Base-by-base conservation (phyloP, 2,113 vertebrate genomes). In the Euleptes europaea region DNA sequence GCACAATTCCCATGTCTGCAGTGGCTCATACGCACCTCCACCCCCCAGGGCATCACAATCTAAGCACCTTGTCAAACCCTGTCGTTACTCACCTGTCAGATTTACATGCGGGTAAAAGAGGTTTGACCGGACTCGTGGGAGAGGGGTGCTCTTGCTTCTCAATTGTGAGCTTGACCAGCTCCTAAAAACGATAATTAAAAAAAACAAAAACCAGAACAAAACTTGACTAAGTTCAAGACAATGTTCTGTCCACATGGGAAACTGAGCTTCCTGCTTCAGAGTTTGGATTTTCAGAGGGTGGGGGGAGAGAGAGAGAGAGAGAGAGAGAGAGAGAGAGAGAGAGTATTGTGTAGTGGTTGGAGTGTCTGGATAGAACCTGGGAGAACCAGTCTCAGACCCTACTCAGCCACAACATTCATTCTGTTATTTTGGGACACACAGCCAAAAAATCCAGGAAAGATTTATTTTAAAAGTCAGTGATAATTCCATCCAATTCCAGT, bases 81-180 rank as follows among this genome's bases (percentile, higher is more conserved):
- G 66, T 15, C 10, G 6, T 19, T 5, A 95, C 96, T 95, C 88
- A 99, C 99, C 97, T 96, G 77, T 99, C 98, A 9, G 97, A 93
- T 81, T 96, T 95, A 94, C 94, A 92, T 17, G 96, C 94, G 72
- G 98, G 98, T 42, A 95, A 94, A 14, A 94, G 96, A 84, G 98
- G 97, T 91, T 99, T 99, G 92, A 95, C 97, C 0, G 98, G 98
- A 84, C 97, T 98, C 3, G 97, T 98, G 42, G 99, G 98, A 40
- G 98, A 99, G 0, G 98, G 98, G 57, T 98, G 98, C 47, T 99
- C 99, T 84, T 99, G 98, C 90, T 99, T 99, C 94, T 99, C 98
- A 54, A 98, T 97, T 1, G 97, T 99, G 40, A 99, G 97, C 92
- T 97, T 98, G 92, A 99, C 99, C 94, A 99, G 92, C 81, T 99